Evolutionary conservation across 2,797 vertebrate species (phyloP).

Genomic region (Sorex maritimensis): DNA sequence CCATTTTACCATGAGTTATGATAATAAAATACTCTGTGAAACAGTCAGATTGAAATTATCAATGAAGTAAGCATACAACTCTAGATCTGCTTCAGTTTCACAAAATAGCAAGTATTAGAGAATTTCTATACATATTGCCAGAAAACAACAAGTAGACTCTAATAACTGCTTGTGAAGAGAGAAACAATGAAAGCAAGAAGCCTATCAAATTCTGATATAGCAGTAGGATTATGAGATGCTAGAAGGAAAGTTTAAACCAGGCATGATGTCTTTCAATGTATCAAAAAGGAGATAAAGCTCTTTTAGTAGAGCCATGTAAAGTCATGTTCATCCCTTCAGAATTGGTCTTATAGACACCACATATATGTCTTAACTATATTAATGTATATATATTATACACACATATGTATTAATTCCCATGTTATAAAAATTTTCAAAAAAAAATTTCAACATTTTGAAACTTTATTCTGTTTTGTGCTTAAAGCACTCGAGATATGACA

Average conservation of each 20-base stretch:
- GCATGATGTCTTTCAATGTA: background rate
- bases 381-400: no score
- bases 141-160: background rate
- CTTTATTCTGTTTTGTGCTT: conserved; percentile 37
- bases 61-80: background rate
- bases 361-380: background rate
- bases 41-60: background rate
- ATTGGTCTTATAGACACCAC: conserved; percentile 31
- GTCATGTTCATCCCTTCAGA: background rate
- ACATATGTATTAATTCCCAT: conserved; percentile 21
- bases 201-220: background rate
- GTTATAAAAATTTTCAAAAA: background rate
- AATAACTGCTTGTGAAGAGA: conserved; percentile 15
- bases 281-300: background rate
- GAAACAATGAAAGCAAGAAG: conserved; percentile 4
- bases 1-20: background rate
- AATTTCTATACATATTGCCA: background rate
- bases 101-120: background rate
- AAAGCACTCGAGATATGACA: conserved; percentile 49
- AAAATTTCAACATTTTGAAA: conserved; percentile 8
- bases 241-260: background rate
- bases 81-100: background rate
- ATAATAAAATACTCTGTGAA: background rate
- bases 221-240: background rate
- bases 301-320: background rate